Conservation (phyloP, 2,797 vertebrate species). For the Typhlichthys subterraneus region DNA sequence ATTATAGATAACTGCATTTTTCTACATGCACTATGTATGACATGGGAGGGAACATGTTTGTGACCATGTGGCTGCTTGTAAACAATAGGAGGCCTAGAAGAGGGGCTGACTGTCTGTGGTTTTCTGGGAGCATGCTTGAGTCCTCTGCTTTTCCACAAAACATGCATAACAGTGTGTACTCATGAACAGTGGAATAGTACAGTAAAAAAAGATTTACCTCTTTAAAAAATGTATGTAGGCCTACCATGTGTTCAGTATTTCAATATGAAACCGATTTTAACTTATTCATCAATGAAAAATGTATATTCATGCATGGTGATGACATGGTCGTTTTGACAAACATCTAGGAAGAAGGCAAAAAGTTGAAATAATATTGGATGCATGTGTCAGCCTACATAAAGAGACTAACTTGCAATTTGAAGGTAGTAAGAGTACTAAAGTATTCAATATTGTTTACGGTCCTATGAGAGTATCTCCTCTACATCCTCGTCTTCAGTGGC, state of each 20-base stretch:
- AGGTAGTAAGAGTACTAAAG: too few species aligned
- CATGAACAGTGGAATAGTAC: constrained; percentile 66
- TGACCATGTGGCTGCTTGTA: background rate
- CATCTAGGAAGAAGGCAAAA: constrained; percentile 78
- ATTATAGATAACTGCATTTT: too few species aligned
- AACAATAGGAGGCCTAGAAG: constrained; percentile 73
- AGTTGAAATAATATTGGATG: background rate
- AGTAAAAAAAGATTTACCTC: background rate
- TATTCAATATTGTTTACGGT: constrained; percentile 74
- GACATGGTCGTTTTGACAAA: constrained; percentile 94
- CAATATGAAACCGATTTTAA: background rate
- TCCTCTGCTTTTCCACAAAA: constrained; percentile 96
- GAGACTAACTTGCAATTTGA: too few species aligned
- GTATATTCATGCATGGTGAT: constrained; percentile 94
- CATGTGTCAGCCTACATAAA: background rate
- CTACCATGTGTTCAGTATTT: background rate
- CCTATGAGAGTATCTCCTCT: constrained; percentile 91
- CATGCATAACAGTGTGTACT: constrained; percentile 97
- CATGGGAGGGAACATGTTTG: too few species aligned
- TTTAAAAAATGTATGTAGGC: background rate
- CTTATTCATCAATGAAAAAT: constrained; percentile 92
- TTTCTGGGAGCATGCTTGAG: constrained; percentile 92
- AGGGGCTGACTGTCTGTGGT: constrained; percentile 90
- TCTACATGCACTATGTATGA: too few species aligned
- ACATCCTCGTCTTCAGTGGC: constrained; percentile 85